Conservation (phyloP, 2,797 vertebrate genomes). For the Coregonus sp. region DNA sequence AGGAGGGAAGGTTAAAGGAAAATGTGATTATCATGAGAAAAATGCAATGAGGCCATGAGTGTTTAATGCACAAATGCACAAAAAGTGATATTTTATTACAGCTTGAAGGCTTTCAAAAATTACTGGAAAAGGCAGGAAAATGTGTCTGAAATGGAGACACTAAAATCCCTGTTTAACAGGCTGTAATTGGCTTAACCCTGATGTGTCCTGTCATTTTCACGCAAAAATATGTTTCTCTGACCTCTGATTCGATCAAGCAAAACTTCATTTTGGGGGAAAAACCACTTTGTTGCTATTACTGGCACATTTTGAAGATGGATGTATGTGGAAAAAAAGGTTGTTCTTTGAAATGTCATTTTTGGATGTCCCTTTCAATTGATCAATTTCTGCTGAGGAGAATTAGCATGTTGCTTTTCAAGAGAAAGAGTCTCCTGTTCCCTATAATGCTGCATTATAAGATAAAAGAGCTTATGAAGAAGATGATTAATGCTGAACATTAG, state of each 20-base stretch:
- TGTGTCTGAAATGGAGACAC: conserved; percentile 82
- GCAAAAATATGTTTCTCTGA: conserved; percentile 77
- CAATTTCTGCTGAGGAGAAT: conserved; percentile 48
- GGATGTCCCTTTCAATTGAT: conserved; percentile 70
- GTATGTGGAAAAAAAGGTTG: conserved; percentile 44
- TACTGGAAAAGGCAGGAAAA: conserved; percentile 85
- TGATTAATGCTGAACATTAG: conserved; percentile 63
- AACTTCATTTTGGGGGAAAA: conserved; percentile 82
- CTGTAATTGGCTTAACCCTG: conserved; percentile 82
- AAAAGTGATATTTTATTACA: conserved; percentile 88
- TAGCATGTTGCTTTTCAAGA: conserved; percentile 58
- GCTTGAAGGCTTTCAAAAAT: conserved; percentile 85
- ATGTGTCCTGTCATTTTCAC: conserved; percentile 82
- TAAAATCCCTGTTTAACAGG: conserved; percentile 79
- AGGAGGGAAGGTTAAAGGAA: conserved; percentile 60
- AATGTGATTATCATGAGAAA: conserved; percentile 81
- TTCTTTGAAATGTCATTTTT: conserved; percentile 68
- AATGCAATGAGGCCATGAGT: conserved; percentile 72
- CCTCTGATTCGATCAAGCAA: conserved; percentile 79
- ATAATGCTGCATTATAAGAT: conserved; percentile 65
- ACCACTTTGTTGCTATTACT: conserved; percentile 86
- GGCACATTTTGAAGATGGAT: conserved; percentile 76
- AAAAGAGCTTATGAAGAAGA: conserved; percentile 1
- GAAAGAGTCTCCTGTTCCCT: conserved; percentile 62
- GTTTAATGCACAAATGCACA: conserved; percentile 84